Evolutionary conservation across 2,888 invertebrate genomes (phyloP).

Genomic region (Lampropteryx suffumata): DNA sequence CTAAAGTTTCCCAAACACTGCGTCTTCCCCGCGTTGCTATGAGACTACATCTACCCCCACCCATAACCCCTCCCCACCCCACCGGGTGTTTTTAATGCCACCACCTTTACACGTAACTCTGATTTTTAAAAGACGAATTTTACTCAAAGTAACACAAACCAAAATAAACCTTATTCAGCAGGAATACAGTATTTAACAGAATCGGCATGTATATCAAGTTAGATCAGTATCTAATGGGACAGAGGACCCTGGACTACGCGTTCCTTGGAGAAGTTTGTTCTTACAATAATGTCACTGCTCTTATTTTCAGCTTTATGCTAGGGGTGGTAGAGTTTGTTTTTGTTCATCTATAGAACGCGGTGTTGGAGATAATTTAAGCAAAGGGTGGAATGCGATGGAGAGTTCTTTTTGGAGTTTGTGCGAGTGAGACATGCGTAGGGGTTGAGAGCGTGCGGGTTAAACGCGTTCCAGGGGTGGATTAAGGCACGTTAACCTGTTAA

Average conservation of each 20-base stretch:
- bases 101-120: conserved; percentile 46
- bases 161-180: neutral
- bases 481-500: conserved; percentile 7
- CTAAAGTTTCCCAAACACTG: conserved; percentile 50
- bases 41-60: conserved; percentile 51
- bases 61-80: conserved; percentile 40
- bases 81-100: conserved; percentile 67
- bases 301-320: conserved; percentile 3
- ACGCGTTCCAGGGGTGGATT: conserved; percentile 68
- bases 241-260: conserved; percentile 58
- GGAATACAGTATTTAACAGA: conserved; percentile 6
- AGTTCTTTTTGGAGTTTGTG: conserved; percentile 82
- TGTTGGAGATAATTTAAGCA: conserved; percentile 79
- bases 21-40: conserved; percentile 53
- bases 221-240: conserved; percentile 66
- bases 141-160: conserved; percentile 31
- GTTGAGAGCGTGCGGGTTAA: conserved; percentile 76
- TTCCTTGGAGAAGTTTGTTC: conserved; percentile 71
- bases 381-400: conserved; percentile 80
- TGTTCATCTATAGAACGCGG: conserved; percentile 18
- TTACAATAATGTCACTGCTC: conserved; percentile 32
- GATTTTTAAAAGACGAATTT: conserved; percentile 56
- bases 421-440: conserved; percentile 82
- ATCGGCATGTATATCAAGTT: conserved; percentile 44
- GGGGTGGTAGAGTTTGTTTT: conserved; percentile 44